Base-by-base conservation (phyloP, 2,888 invertebrate genomes). In the Acrobeloides nanus region DNA sequence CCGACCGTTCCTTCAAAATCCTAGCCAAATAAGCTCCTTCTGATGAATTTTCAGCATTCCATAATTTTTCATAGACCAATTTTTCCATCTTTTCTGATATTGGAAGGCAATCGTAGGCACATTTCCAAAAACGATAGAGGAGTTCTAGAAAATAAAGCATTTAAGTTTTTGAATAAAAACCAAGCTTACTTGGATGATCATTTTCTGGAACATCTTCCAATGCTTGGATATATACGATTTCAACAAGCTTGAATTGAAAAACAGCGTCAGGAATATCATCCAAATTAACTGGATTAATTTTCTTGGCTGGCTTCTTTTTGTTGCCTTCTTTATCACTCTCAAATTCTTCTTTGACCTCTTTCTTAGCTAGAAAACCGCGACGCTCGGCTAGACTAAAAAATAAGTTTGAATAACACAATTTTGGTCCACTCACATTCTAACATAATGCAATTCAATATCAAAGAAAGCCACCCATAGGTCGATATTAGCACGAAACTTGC, bases 401-500 rank as follows among this genome's bases (percentile, higher is more conserved):
- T 2, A 20, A 31, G 31, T 4, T 38, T 21, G 33, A 3, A 5
- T 10, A 20, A 3, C 27, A 25, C n/a, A 12, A 12, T 18, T 1
- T 40, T 49, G 29, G 12, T 21, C 24, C 21, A 46, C 55, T 35
- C 20, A 57, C 57, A 40, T 38, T 39, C 43, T 43, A 8, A 57
- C 61, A 32, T 47, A 58, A 26, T 46, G 32, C n/a, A 56, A 40
- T 35, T 59, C 59, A 25, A 57, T 46, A 17, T 53, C 40, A 26
- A 58, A 57, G 20, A 60, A 38, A n/a, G 46, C 46, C 21, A 43
- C 34, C 49, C 57, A 60, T 7, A 59, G 43, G 8, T 15, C 26
- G 17, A 49, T 40, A 24, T 40, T 33, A 15, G 40, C 23, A 7
- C 59, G 60, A 37, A 61, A 60, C 20, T 49, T 47, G 12, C 84